These are phyloP conservation scores for Sinocyclocheilus anophthalmus DNA, from an alignment of 2,113 vertebrate species.

Conservation along the genomic window DNA sequence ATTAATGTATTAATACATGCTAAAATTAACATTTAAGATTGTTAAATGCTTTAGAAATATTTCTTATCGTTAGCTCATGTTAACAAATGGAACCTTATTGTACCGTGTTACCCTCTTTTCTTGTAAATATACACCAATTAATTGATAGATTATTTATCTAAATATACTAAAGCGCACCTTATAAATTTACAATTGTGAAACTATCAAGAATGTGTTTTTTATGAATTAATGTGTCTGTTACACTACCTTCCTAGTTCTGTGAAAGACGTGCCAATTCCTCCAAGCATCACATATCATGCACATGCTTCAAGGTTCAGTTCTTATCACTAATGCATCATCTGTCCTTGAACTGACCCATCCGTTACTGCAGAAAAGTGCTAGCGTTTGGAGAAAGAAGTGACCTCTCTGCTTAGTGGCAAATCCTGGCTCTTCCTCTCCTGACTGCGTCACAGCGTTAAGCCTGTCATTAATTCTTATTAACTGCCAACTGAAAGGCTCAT, in stretches of 20 bases:
- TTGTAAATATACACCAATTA: no score
- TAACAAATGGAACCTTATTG: not conserved
- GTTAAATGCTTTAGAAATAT: no score
- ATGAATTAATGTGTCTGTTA: not conserved
- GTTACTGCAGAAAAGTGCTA: constrained; percentile 36
- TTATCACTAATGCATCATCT: constrained; percentile 15
- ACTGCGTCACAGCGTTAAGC: constrained; percentile 14
- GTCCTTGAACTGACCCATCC: constrained; percentile 40
- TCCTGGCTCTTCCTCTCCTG: not conserved
- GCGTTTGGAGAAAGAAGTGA: constrained; percentile 32
- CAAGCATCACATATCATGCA: not conserved
- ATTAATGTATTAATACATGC: no score
- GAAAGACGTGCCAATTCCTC: not conserved
- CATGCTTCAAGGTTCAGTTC: constrained; percentile 1
- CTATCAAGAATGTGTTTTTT: not conserved
- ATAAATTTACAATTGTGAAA: not conserved
- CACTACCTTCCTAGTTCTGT: not conserved
- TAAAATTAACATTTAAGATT: no score
- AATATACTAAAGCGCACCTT: not conserved
- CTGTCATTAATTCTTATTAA: constrained; percentile 53
- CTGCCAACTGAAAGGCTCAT: constrained; percentile 41
- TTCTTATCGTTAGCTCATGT: no score
- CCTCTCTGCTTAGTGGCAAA: constrained; percentile 18
- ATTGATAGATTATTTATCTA: not conserved
- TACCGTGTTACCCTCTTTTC: not conserved